These are phyloP conservation scores for Glyptemys insculpta DNA, from an alignment of 2,797 vertebrate genomes.

Conservation along the genomic window DNA sequence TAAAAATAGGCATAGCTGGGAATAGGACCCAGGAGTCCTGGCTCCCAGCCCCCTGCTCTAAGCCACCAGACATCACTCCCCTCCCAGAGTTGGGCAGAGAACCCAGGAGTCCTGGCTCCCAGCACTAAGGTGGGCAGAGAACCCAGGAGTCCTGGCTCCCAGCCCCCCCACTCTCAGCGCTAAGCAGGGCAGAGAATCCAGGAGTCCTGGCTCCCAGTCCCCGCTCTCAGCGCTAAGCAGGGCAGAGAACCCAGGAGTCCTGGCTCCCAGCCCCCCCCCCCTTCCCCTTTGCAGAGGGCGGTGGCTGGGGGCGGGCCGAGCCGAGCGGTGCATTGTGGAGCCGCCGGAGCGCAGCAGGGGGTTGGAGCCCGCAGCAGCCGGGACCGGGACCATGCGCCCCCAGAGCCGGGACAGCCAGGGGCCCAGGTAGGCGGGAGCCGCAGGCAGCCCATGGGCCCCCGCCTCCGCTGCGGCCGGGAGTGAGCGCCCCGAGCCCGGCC, in stretches of 20 bases:
- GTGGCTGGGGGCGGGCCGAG: background rate
- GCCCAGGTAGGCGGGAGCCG: background rate
- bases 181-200: too few species aligned
- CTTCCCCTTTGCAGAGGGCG: background rate
- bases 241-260: background rate
- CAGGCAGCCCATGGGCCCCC: too few species aligned
- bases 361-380: background rate
- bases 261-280: too few species aligned
- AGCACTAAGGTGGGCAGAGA: too few species aligned
- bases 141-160: too few species aligned
- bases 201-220: too few species aligned
- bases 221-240: rapidly evolving
- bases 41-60: too few species aligned
- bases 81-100: too few species aligned
- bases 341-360: background rate
- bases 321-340: background rate
- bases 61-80: too few species aligned
- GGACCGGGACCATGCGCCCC: background rate
- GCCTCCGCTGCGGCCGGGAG: background rate
- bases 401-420: background rate
- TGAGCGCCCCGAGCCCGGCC: background rate
- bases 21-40: too few species aligned
- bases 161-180: too few species aligned
- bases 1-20: background rate
- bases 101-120: too few species aligned